Base-by-base conservation (phyloP, 1,140 invertebrate genomes). In the Cherax destructor region DNA sequence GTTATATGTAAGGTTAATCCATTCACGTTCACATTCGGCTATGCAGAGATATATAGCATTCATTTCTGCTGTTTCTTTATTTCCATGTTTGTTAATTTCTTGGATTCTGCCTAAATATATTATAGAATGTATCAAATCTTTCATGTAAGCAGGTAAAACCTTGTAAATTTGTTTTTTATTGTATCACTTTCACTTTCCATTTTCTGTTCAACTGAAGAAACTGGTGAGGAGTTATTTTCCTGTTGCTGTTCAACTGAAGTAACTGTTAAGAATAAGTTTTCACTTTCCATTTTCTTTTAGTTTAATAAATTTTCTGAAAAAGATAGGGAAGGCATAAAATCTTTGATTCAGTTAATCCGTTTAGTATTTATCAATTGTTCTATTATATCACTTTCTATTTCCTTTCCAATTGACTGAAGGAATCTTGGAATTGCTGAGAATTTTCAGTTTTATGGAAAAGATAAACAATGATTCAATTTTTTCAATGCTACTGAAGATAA, bases 1-100 rank as follows among this genome's bases (percentile, higher is more conserved):
- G 30, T 80, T 59, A 65, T 80, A 88, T 65, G 56, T 88, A 13
- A 41, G 50, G 59, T 80, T n/a, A 18, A 88, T 49, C 86, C 86
- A 88, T 21, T 47, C 1, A 30, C 86, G 86, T 49, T 80, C 49
- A 7, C 80, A 49, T 13, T 13, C 41, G 10, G 86, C 76, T 47
- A 88, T 24, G 7, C 47, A 24, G 4, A 88, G n/a, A 1, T 9
- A 24, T 3, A n/a, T 11, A n/a, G 59, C 16, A 21, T 4, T 1
- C 56, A 5, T 81, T 52, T 59, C 52, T 56, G 79, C 52, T 30
- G n/a, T 72, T 24, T 1, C 7, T 24, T 56, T 4, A 50, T 52
- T 18, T 18, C n/a, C 11, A 21, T 18, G 49, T 9, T 30, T 24
- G 18, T 30, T 76, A 13, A 76, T 50, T 47, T 86, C 41, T 59